Evolutionary conservation across 2,888 invertebrate genomes (phyloP), one percentile per base, ranked within the genome.

Genomic region (Carcina quercana): DNA sequence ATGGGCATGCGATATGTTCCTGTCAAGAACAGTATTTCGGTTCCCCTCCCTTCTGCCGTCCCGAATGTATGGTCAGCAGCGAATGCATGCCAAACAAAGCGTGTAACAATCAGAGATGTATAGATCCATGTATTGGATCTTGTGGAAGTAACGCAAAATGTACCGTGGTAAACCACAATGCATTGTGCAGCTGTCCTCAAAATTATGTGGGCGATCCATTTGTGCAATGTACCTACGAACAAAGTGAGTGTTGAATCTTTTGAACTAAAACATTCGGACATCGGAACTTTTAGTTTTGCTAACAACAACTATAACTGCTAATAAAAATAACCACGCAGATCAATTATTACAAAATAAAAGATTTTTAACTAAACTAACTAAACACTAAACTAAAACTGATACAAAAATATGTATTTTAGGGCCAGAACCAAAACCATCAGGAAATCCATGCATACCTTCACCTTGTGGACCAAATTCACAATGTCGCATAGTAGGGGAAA

Each of bases 381-480:
- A 25, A 25, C 7, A 2, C 3, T 8, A 6, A n/a, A 13, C 2
- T 10, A 22, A 25, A 25, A 11, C 5, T 17, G 19, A 19, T 11
- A 12, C 1, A 28, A 12, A 19, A 28, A 30, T 11, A 13, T 13
- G 13, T 31, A 54, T 85, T 86, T 60, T 85, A 88, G 88, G 72
- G 56, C 73, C 75, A 37, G 73, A 82, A 54, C 64, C 72, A 43
- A 74, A 76, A 66, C 88, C 89, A 41, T 85, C 84, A 47, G 86
- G 82, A 46, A 90, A 93, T 70, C 92, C 93, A 29, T 95, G 95
- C 62, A 70, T 89, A 40, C 93, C 94, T 25, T 90, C 93, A 37
- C 94, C 94, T 3, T 95, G 95, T 64, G 95, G 95, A 32, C 89
- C 91, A 13, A 91, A 94, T 68, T 92, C 94, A 15, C 90, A 92